A percentile compares a stretch with the other conserved stretches of the same genome.
Conservation (phyloP, 2,113 vertebrate species). For the Saguinus midas region DNA sequence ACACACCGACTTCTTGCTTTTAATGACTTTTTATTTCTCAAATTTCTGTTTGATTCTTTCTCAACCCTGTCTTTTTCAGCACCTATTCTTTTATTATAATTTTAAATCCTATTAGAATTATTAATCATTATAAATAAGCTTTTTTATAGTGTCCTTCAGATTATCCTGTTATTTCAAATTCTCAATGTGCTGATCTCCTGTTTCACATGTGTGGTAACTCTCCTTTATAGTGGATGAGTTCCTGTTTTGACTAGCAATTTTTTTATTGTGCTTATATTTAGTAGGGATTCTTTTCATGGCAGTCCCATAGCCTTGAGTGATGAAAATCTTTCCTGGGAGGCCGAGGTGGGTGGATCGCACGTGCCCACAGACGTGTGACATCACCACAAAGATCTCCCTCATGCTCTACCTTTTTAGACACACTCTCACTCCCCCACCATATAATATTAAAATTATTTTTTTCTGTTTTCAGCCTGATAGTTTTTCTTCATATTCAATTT, state of each 20-base stretch:
- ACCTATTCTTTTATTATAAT: not conserved
- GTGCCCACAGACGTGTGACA: too few species aligned
- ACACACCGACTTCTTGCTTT: not conserved
- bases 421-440: not conserved
- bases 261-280: not conserved
- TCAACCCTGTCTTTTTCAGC: not conserved
- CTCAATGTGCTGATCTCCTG: not conserved
- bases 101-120: not conserved
- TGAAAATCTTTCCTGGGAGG: not conserved
- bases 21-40: not conserved
- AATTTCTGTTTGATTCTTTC: not conserved
- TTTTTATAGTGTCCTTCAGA: not conserved
- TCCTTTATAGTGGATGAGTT: not conserved
- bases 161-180: not conserved
- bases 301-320: not conserved
- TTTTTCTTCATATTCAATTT: not conserved
- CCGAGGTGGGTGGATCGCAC: fast-evolving
- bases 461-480: not conserved
- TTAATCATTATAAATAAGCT: not conserved
- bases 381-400: not conserved
- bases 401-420: not conserved
- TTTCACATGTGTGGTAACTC: not conserved
- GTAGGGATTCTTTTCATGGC: not conserved
- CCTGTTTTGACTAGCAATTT: not conserved
- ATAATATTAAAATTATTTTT: not conserved